Evolutionary conservation across 2,113 vertebrate genomes (phyloP).

Genomic region (Echinops telfairi): DNA sequence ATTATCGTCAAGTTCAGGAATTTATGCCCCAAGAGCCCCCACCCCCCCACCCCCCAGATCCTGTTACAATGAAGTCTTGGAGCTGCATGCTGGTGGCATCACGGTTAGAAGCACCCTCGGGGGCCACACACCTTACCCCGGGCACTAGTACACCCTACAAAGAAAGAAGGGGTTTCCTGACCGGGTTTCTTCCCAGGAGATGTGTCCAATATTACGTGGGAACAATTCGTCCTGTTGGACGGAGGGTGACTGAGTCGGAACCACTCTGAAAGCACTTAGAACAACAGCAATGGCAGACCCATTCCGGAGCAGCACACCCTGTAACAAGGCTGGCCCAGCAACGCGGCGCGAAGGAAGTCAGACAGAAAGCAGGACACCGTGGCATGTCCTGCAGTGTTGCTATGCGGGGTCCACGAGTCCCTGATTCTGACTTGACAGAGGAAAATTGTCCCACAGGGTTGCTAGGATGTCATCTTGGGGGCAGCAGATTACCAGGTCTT

Average conservation of each 20-base stretch:
- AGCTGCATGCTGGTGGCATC: neutral
- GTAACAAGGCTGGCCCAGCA: rapidly evolving
- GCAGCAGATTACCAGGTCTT: neutral
- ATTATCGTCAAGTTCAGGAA: no score
- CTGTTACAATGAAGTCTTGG: neutral
- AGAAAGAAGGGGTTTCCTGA: neutral
- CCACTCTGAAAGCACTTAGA: neutral
- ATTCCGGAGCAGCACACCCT: neutral
- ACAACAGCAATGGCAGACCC: neutral
- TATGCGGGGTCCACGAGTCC: no score
- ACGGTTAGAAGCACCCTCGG: neutral
- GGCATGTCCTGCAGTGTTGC: no score
- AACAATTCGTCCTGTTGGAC: neutral
- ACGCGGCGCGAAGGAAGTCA: neutral
- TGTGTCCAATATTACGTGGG: neutral
- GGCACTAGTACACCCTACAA: neutral
- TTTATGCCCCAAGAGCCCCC: no score
- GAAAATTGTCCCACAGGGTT: no score
- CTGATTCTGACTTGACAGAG: no score
- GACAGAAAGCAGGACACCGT: neutral
- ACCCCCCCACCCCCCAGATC: no score
- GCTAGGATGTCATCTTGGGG: neutral
- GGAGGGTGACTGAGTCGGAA: neutral
- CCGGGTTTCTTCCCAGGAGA: neutral
- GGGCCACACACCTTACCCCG: neutral